Evolutionary conservation across 2,888 invertebrate species (phyloP).

Genomic region (Tachina lurida): DNA sequence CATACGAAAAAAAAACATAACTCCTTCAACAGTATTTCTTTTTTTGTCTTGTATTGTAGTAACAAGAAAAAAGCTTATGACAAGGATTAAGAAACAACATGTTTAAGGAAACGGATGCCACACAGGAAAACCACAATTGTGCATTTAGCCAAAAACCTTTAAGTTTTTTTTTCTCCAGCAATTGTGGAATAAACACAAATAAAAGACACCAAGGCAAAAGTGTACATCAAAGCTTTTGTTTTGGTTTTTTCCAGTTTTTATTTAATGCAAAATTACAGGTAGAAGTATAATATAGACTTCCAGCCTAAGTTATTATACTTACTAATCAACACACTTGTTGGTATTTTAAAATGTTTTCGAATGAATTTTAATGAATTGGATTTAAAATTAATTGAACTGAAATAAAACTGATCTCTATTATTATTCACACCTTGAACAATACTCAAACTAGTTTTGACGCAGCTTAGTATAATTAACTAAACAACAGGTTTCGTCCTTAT

Average conservation of each 20-base stretch:
- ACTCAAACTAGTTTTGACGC: no score
- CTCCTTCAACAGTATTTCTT: conserved; percentile 14
- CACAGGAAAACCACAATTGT: conserved; percentile 81
- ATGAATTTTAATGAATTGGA: no score
- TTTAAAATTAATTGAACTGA: no score
- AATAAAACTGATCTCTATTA: no score
- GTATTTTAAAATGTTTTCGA: no score
- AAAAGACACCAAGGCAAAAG: conserved; percentile 15
- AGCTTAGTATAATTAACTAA: no score
- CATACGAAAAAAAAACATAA: conserved; percentile 9
- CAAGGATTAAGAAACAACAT: conserved; percentile 72
- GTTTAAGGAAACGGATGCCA: conserved; percentile 78
- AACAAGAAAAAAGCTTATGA: conserved; percentile 65
- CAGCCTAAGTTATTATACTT: no score
- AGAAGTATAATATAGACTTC: background rate
- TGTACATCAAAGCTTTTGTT: conserved; percentile 23
- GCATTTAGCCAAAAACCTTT: conserved; percentile 72
- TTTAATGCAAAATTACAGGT: conserved; percentile 15
- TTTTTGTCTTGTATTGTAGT: background rate
- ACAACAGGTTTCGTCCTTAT: no score
- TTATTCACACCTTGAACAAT: no score
- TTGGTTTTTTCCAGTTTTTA: background rate
- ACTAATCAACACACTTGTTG: no score
- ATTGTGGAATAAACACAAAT: conserved; percentile 41
- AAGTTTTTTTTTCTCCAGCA: conserved; percentile 42